These are phyloP conservation scores for Redunca redunca DNA, from an alignment of 2,113 vertebrate species.

Conservation along the genomic window DNA sequence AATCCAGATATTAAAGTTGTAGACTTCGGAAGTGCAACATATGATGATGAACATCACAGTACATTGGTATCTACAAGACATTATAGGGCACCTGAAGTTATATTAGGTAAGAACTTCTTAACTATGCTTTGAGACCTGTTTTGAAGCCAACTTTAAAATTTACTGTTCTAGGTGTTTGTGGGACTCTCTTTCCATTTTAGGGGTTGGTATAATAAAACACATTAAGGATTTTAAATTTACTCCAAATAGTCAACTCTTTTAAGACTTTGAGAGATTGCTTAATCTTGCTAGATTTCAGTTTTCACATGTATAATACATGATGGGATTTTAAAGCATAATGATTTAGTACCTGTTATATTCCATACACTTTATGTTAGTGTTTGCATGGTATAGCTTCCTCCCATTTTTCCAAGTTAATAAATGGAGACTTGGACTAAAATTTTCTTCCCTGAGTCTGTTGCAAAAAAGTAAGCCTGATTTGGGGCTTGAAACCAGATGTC, in stretches of 20 bases:
- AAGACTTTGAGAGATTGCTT: neutral
- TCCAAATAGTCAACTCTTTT: neutral
- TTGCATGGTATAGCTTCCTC: neutral
- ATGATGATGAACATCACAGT: constrained; percentile 88
- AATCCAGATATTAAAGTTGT: constrained; percentile 88
- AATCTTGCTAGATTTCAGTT: neutral
- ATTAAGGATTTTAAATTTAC: neutral
- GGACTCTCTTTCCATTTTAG: neutral
- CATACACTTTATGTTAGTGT: neutral
- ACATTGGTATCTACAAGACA: constrained; percentile 88
- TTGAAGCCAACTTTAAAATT: neutral
- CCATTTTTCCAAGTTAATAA: neutral
- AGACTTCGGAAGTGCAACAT: constrained; percentile 90
- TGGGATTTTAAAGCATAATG: neutral
- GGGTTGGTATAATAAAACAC: neutral
- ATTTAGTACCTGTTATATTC: neutral
- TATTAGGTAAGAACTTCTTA: constrained; percentile 80
- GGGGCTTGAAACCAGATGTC: neutral
- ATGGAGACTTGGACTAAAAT: neutral
- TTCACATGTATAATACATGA: neutral
- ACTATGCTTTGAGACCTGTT: neutral
- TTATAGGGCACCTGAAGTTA: constrained; percentile 92
- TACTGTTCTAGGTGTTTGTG: neutral
- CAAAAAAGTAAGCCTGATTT: neutral
- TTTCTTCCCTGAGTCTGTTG: neutral